These are phyloP conservation scores for Meandrusa payeni DNA, from an alignment of 2,888 invertebrate species.

Conservation along the genomic window DNA sequence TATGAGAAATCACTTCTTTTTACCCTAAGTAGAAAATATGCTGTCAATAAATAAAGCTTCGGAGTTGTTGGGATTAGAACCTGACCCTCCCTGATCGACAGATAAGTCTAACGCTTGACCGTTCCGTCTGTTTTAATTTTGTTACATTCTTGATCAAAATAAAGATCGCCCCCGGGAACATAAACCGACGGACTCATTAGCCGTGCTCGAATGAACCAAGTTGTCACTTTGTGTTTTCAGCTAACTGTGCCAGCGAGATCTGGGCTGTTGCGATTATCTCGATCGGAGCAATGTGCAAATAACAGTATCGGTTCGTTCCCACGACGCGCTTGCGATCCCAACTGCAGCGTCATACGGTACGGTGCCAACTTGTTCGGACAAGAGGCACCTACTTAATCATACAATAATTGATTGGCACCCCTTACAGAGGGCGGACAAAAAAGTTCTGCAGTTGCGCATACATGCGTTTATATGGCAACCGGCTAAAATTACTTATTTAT, in stretches of 20 bases:
- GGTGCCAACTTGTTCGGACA: conserved; percentile 47
- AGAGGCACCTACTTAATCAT: conserved; percentile 50
- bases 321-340: conserved; percentile 20
- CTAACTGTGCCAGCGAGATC: conserved; percentile 6
- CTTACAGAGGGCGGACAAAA: conserved; percentile 43
- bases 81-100: too few species aligned
- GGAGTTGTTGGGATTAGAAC: too few species aligned
- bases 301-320: conserved; percentile 12
- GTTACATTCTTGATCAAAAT: too few species aligned
- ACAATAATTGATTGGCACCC: conserved; percentile 56
- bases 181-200: too few species aligned
- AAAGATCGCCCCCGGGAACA: too few species aligned
- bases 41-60: too few species aligned
- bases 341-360: conserved; percentile 13
- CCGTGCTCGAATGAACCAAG: neutral
- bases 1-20: too few species aligned
- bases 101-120: too few species aligned
- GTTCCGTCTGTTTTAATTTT: too few species aligned
- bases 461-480: conserved; percentile 30
- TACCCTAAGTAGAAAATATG: too few species aligned
- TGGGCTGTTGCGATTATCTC: conserved; percentile 3
- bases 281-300: neutral
- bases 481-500: conserved; percentile 49
- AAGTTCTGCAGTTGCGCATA: conserved; percentile 28
- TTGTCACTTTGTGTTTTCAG: conserved; percentile 7